phyloP scores from a whole-genome alignment of 2,888 invertebrate species.

The Drosophila acutilabella region DNA sequence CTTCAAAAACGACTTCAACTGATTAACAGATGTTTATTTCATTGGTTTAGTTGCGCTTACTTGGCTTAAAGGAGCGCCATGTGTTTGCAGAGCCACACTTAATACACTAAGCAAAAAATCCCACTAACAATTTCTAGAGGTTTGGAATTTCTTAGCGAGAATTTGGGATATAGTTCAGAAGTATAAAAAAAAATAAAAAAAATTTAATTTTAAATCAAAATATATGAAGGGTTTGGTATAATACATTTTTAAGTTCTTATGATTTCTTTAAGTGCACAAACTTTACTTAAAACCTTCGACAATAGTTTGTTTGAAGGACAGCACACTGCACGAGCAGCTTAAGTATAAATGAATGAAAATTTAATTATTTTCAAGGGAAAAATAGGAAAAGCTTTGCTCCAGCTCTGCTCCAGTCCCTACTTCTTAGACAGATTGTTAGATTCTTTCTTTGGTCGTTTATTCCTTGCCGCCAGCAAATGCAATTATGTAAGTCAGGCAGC shows the following conservation, averaged over 20 bases:
- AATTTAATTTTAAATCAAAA: no score
- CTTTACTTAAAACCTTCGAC: conserved; percentile 5
- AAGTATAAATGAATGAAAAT: conserved; percentile 18
- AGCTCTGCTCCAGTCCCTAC: not conserved
- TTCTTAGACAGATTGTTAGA: conserved; percentile 7
- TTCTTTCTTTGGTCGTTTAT: conserved; percentile 6
- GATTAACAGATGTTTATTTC: not conserved
- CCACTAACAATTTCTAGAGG: no score
- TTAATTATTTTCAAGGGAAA: conserved; percentile 17
- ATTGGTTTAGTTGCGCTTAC: not conserved
- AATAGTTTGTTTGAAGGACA: conserved; percentile 3
- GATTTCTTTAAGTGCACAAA: not conserved
- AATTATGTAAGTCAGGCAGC: conserved; percentile 34
- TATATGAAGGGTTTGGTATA: no score
- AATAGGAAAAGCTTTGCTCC: conserved; percentile 3
- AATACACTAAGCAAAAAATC: no score
- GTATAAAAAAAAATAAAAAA: no score
- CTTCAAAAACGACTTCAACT: not conserved
- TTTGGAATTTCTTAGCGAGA: no score
- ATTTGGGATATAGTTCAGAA: no score
- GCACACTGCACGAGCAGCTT: conserved; percentile 5
- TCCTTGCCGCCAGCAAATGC: conserved; percentile 18
- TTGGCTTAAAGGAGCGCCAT: not conserved
- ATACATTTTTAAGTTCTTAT: no score
- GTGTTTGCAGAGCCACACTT: not conserved